Conservation (phyloP, 2,797 vertebrate species). For the Bucorvus abyssinicus region DNA sequence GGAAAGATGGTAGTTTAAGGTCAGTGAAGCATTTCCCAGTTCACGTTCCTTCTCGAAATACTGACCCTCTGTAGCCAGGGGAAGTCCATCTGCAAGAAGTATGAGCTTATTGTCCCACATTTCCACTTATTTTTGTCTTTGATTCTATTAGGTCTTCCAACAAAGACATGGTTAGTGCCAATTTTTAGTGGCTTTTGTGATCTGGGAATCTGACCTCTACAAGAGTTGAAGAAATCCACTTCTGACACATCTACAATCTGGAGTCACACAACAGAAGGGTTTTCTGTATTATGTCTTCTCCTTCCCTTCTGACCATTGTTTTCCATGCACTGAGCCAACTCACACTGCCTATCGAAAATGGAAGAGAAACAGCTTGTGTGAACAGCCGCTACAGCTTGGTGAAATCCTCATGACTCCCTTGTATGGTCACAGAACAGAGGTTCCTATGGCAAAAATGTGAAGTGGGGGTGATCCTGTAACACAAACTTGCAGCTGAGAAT, state of each 20-base stretch:
- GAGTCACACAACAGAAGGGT: not conserved
- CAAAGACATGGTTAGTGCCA: not conserved
- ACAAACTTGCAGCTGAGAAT: not conserved
- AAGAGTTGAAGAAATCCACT: not conserved
- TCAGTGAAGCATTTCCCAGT: not conserved
- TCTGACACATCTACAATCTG: not conserved
- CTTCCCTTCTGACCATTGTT: not conserved
- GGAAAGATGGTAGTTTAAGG: not conserved
- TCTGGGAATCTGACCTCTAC: not conserved
- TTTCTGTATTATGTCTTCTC: not conserved
- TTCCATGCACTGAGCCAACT: not conserved
- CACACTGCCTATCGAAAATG: not conserved
- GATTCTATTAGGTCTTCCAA: not conserved
- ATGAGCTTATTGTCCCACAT: not conserved
- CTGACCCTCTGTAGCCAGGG: not conserved
- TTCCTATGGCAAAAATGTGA: not conserved
- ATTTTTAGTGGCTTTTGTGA: not conserved
- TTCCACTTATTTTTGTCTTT: not conserved
- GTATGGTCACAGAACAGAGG: not conserved
- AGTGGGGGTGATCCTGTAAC: not conserved
- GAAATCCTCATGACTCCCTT: not conserved
- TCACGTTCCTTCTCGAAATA: not conserved
- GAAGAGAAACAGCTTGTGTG: not conserved
- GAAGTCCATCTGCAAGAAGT: not conserved
- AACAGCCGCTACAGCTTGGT: not conserved